These are phyloP conservation scores for Drosophila borealis DNA, from an alignment of 2,888 invertebrate genomes.

Conservation along the genomic window DNA sequence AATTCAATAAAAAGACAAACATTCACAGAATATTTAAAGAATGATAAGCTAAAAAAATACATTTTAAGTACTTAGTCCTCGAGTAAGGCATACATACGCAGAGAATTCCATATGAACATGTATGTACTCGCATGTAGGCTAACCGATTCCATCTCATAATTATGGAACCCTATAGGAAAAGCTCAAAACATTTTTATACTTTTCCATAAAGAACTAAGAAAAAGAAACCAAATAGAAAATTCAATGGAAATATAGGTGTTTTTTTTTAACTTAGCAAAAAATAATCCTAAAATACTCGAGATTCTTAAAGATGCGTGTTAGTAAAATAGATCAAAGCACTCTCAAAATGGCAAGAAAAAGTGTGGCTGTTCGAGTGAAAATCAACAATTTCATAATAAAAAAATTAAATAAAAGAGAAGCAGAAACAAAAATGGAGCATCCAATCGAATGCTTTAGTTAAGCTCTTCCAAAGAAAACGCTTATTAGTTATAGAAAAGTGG, in stretches of 20 bases:
- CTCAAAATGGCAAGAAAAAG: not conserved
- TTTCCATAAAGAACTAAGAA: slow-evolving; percentile 58
- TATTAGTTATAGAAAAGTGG: slow-evolving; percentile 70
- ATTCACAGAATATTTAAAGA: slow-evolving; percentile 13
- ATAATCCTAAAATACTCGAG: slow-evolving; percentile 34
- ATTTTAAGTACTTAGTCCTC: slow-evolving; percentile 19
- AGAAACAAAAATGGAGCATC: slow-evolving; percentile 21
- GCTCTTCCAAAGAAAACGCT: slow-evolving; percentile 82
- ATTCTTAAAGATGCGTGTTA: slow-evolving; percentile 45
- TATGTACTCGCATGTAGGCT: slow-evolving; percentile 23
- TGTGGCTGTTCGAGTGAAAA: slow-evolving; percentile 13
- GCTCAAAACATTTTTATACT: slow-evolving; percentile 77
- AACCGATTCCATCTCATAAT: slow-evolving; percentile 41
- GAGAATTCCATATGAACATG: not conserved
- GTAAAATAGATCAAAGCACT: slow-evolving; percentile 25
- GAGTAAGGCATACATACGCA: slow-evolving; percentile 5
- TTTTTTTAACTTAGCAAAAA: slow-evolving; percentile 31
- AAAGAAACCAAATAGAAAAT: slow-evolving; percentile 5
- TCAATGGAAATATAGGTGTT: slow-evolving; percentile 17
- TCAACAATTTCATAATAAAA: slow-evolving; percentile 23
- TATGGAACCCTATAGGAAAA: slow-evolving; percentile 36
- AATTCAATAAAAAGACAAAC: slow-evolving; percentile 20
- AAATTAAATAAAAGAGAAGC: not conserved
- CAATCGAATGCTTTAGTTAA: slow-evolving; percentile 64
- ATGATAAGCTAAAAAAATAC: slow-evolving; percentile 12